These are phyloP conservation scores for Drosophila persimilis DNA, from an alignment of 1,140 invertebrate genomes.

Conservation along the genomic window DNA sequence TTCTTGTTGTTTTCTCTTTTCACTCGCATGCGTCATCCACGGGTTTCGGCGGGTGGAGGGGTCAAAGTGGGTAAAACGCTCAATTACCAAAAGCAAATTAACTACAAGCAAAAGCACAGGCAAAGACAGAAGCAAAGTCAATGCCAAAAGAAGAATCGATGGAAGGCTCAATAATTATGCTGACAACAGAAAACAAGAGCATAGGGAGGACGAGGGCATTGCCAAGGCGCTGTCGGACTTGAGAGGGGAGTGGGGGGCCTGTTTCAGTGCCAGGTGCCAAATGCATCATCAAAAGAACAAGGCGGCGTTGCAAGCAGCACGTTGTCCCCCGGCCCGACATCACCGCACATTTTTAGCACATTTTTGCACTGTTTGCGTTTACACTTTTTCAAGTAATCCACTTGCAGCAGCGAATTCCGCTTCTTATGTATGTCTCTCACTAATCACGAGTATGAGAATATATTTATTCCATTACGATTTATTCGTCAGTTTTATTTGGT, in stretches of 20 bases:
- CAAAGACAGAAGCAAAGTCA: slow-evolving; percentile 19
- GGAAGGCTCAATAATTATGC: slow-evolving; percentile 73
- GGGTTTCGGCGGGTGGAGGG: not conserved
- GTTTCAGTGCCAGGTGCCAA: slow-evolving; percentile 66
- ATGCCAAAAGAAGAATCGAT: slow-evolving; percentile 58
- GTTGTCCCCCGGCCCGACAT: slow-evolving; percentile 12
- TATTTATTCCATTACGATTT: too few species aligned
- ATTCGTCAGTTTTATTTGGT: too few species aligned
- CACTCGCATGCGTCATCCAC: slow-evolving; percentile 65
- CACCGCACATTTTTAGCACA: slow-evolving; percentile 67
- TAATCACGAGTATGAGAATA: too few species aligned
- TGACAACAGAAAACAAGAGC: slow-evolving; percentile 39
- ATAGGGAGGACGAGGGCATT: not conserved
- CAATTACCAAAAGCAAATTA: slow-evolving; percentile 33
- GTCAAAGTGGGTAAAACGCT: slow-evolving; percentile 19
- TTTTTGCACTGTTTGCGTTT: slow-evolving; percentile 50
- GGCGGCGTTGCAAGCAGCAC: too few species aligned
- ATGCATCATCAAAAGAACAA: slow-evolving; percentile 58
- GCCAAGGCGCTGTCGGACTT: too few species aligned
- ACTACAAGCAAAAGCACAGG: slow-evolving; percentile 37
- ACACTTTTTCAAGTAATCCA: slow-evolving; percentile 11
- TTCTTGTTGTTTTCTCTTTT: slow-evolving; percentile 28
- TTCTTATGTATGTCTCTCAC: too few species aligned
- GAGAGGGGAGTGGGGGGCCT: slow-evolving; percentile 1
- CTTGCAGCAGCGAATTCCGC: slow-evolving; percentile 2